Percentiles rank a stretch among this genome's conserved stretches.
phyloP scores from a whole-genome alignment of 2,113 vertebrate species.

The Sturnus vulgaris region DNA sequence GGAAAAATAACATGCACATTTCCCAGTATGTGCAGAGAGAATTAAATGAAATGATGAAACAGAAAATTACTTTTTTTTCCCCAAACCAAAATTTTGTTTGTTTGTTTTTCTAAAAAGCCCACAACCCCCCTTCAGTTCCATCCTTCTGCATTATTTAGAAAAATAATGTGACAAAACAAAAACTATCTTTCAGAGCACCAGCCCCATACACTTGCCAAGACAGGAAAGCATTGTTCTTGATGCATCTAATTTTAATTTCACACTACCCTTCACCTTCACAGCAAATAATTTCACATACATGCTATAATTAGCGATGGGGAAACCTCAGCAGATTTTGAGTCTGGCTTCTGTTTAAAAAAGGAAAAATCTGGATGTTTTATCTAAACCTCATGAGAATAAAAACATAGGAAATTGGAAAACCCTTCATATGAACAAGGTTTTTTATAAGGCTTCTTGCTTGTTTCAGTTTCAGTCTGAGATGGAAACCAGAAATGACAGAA shows the following conservation, averaged over 20 bases:
- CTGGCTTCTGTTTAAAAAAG: slow-evolving; percentile 4
- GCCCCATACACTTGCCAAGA: not conserved
- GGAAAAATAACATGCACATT: not conserved
- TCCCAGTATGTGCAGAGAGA: not conserved
- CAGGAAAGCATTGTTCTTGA: not conserved
- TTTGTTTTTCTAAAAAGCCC: not conserved
- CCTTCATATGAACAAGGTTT: not conserved
- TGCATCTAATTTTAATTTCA: slow-evolving; percentile 46
- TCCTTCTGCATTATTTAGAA: not conserved
- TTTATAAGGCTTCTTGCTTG: not conserved
- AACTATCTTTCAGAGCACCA: not conserved
- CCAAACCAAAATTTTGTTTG: not conserved
- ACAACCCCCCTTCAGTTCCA: not conserved
- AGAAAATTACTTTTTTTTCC: not conserved
- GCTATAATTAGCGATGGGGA: slow-evolving; percentile 17
- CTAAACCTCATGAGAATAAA: not conserved
- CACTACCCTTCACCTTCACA: not conserved
- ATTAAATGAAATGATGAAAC: not conserved
- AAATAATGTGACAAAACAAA: not conserved
- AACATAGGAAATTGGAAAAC: slow-evolving; percentile 14
- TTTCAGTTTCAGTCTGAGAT: not conserved
- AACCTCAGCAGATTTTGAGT: slow-evolving; percentile 9
- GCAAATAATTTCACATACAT: slow-evolving; percentile 18
- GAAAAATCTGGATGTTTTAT: not conserved
- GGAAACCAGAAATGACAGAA: slow-evolving; percentile 32